Evolutionary conservation across 2,113 vertebrate genomes (phyloP).

Genomic region (Takifugu flavidus): DNA sequence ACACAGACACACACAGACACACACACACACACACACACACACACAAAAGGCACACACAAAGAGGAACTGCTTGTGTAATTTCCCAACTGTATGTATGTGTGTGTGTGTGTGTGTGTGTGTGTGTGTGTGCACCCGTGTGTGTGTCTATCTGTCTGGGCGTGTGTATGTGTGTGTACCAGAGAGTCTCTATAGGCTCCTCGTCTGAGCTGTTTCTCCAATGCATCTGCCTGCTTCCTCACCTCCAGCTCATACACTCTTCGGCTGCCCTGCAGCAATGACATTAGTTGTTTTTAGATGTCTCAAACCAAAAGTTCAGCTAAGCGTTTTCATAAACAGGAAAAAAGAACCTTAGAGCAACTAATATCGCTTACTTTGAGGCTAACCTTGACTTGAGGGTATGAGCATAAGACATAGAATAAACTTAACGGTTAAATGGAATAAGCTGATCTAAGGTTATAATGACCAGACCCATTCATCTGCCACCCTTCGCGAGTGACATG

Average conservation of each 20-base stretch:
- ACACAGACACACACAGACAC: slow-evolving; percentile 8
- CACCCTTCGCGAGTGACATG: too few relatives aligned
- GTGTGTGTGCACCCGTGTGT: background rate
- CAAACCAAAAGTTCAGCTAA: background rate
- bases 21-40: slow-evolving; percentile 7
- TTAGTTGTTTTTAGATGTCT: background rate
- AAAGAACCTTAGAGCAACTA: too few relatives aligned
- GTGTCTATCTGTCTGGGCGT: background rate
- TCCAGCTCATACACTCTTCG: slow-evolving; percentile 90
- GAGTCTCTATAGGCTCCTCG: slow-evolving; percentile 79
- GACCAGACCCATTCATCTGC: too few relatives aligned
- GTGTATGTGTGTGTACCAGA: slow-evolving; percentile 57
- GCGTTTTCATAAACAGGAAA: background rate
- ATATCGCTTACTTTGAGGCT: too few relatives aligned
- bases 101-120: background rate
- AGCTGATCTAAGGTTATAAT: too few relatives aligned
- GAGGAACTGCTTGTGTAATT: background rate
- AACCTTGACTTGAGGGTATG: too few relatives aligned
- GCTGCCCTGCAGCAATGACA: slow-evolving; percentile 79
- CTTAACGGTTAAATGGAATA: too few relatives aligned
- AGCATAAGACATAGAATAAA: too few relatives aligned
- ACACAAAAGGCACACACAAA: slow-evolving; percentile 1
- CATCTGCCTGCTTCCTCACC: slow-evolving; percentile 82
- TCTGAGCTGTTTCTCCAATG: slow-evolving; percentile 86
- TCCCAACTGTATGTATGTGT: background rate